phyloP scores from a whole-genome alignment of 2,797 vertebrate species.

The Luscinia megarhynchos region DNA sequence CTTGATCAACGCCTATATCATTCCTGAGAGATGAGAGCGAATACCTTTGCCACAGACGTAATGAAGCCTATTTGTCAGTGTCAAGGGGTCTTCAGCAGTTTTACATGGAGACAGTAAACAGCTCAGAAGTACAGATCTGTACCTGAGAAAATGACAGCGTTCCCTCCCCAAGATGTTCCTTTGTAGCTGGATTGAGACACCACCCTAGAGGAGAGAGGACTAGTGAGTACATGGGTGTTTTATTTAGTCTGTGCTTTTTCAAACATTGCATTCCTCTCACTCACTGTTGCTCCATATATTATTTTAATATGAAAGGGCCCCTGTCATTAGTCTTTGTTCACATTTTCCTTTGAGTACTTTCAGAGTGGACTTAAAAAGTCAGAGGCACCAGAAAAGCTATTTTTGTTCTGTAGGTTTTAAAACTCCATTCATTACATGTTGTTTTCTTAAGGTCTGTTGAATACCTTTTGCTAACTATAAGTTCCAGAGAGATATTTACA shows the following conservation, averaged over 20 bases:
- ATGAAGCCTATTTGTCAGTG: constrained; percentile 73
- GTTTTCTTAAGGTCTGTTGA: constrained; percentile 74
- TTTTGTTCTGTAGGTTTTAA: constrained; percentile 68
- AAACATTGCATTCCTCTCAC: constrained; percentile 73
- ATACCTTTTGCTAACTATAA: constrained; percentile 65
- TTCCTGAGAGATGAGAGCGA: constrained; percentile 76
- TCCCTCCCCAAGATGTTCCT: constrained; percentile 67
- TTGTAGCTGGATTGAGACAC: constrained; percentile 66
- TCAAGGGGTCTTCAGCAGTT: constrained; percentile 61
- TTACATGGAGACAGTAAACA: constrained; percentile 58
- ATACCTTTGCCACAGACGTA: constrained; percentile 65
- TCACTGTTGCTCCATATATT: constrained; percentile 68
- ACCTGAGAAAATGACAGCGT: constrained; percentile 65
- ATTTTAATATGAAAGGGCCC: constrained; percentile 77
- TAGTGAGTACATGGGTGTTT: constrained; percentile 68
- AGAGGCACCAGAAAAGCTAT: constrained; percentile 66
- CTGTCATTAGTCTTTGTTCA: constrained; percentile 76
- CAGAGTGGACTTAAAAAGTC: constrained; percentile 50
- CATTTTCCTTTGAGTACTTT: constrained; percentile 74
- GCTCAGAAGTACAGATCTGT: constrained; percentile 70
- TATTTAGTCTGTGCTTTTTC: constrained; percentile 74
- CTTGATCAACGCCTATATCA: constrained; percentile 62
- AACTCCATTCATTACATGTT: constrained; percentile 69
- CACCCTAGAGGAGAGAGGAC: constrained; percentile 46
- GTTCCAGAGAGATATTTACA: constrained; percentile 66